A percentile compares a stretch with the other conserved stretches of the same genome.
phyloP scores from a whole-genome alignment of 1,140 invertebrate genomes.

The Drosophila pseudoananassae region DNA sequence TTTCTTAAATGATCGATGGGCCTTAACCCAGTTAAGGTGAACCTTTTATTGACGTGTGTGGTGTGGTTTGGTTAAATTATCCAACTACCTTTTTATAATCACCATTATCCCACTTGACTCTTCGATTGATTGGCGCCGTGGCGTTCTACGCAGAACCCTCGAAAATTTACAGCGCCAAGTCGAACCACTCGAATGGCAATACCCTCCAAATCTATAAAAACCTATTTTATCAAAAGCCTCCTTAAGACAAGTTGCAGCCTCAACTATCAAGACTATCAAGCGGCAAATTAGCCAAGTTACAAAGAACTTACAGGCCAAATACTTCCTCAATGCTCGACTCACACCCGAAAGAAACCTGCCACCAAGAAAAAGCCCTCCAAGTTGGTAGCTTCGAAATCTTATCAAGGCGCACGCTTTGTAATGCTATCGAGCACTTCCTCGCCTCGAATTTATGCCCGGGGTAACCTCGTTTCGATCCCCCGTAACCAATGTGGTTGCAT shows the following conservation, averaged over 20 bases:
- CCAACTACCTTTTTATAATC: not conserved
- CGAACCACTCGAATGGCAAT: slow-evolving; percentile 46
- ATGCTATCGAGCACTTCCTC: slow-evolving; percentile 42
- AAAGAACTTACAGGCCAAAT: slow-evolving; percentile 30
- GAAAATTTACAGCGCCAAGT: slow-evolving; percentile 22
- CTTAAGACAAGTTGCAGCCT: slow-evolving; percentile 39
- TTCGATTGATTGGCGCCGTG: slow-evolving; percentile 21
- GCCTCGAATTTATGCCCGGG: slow-evolving; percentile 65
- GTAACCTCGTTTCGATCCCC: slow-evolving; percentile 73
- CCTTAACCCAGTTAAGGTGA: slow-evolving; percentile 16
- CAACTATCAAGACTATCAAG: slow-evolving; percentile 45
- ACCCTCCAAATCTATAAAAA: slow-evolving; percentile 30
- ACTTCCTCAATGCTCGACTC: slow-evolving; percentile 33
- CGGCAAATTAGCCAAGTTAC: slow-evolving; percentile 64
- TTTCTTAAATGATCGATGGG: slow-evolving; percentile 22
- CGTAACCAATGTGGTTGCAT: slow-evolving; percentile 31
- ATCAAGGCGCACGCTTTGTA: slow-evolving; percentile 60
- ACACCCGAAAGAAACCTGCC: not conserved
- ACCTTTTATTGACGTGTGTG: not conserved
- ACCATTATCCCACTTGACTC: slow-evolving; percentile 1
- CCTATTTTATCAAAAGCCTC: slow-evolving; percentile 29
- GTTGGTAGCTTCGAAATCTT: slow-evolving; percentile 64
- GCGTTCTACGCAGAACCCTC: slow-evolving; percentile 15
- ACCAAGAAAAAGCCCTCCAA: slow-evolving; percentile 25
- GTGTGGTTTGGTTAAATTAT: slow-evolving; percentile 1